Evolutionary conservation across 2,797 vertebrate species (phyloP).

Genomic region (Capromys pilorides): DNA sequence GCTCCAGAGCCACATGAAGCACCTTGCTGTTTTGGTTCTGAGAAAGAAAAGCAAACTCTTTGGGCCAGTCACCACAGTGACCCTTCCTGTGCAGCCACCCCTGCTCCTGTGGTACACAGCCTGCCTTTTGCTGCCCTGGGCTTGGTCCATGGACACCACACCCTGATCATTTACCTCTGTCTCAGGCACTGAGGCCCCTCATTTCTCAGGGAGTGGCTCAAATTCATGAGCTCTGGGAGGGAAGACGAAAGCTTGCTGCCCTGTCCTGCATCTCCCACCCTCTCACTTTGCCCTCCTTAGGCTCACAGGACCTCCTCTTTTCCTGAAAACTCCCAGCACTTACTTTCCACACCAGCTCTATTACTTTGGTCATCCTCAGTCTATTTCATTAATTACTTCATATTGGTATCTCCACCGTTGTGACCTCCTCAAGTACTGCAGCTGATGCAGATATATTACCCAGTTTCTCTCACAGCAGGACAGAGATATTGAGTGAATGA

Average conservation of each 20-base stretch:
- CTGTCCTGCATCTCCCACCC: not conserved
- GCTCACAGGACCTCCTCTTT: not conserved
- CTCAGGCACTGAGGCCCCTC: not conserved
- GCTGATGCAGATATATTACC: not conserved
- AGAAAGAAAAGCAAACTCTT: not conserved
- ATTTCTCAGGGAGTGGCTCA: not conserved
- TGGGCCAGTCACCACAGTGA: not conserved
- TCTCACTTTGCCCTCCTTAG: not conserved
- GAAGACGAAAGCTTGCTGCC: not conserved
- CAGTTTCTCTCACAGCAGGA: not conserved
- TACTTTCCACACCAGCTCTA: not conserved
- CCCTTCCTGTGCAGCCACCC: rapidly evolving
- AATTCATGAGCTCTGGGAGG: not conserved
- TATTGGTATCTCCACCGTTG: not conserved
- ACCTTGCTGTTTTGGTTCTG: not conserved
- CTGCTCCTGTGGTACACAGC: not conserved
- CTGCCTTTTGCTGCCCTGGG: not conserved
- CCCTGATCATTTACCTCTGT: not conserved
- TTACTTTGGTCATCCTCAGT: not conserved
- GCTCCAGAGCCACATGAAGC: not conserved
- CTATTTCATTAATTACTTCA: not conserved
- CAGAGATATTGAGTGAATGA: not conserved
- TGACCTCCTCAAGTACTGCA: not conserved
- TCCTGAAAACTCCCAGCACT: not conserved
- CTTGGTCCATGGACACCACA: not conserved